Evolutionary conservation across 2,888 invertebrate species (phyloP).

Genomic region (Blastobasis adustella): DNA sequence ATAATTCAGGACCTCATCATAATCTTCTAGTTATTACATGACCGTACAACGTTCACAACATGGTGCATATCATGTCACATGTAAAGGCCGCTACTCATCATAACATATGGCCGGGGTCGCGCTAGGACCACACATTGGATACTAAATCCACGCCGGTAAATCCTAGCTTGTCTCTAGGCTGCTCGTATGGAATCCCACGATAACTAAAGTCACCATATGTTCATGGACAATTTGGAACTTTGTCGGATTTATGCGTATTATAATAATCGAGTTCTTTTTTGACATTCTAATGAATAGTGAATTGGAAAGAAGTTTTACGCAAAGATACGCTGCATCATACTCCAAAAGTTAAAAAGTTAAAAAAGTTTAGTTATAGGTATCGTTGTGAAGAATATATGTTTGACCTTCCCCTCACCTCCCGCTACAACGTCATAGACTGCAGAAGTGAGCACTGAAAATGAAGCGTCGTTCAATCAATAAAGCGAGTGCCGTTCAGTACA

Average conservation of each 20-base stretch:
- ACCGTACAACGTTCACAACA: too few relatives aligned
- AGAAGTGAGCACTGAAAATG: not conserved
- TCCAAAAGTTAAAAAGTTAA: too few relatives aligned
- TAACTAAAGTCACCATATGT: slow-evolving; percentile 18
- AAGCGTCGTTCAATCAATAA: not conserved
- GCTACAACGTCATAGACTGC: too few relatives aligned
- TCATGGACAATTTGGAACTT: not conserved
- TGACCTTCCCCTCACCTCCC: too few relatives aligned
- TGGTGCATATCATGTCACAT: too few relatives aligned
- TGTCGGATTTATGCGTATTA: not conserved
- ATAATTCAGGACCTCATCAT: too few relatives aligned
- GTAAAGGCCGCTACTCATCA: slow-evolving; percentile 5
- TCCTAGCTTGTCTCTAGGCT: slow-evolving; percentile 23
- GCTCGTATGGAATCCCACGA: slow-evolving; percentile 31
- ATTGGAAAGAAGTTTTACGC: too few relatives aligned
- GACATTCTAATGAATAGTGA: too few relatives aligned
- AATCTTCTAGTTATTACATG: too few relatives aligned
- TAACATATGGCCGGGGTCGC: slow-evolving; percentile 27
- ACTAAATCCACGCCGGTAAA: slow-evolving; percentile 28
- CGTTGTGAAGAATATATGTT: not conserved
- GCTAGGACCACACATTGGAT: slow-evolving; percentile 8
- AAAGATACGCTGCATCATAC: too few relatives aligned
- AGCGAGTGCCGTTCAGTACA: too few relatives aligned
- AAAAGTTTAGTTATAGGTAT: not conserved
- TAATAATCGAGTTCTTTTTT: not conserved